A percentile compares a stretch with the other conserved stretches of the same genome.
Evolutionary conservation across 2,797 vertebrate genomes (phyloP).

Genomic region (Hippocampus kuda): DNA sequence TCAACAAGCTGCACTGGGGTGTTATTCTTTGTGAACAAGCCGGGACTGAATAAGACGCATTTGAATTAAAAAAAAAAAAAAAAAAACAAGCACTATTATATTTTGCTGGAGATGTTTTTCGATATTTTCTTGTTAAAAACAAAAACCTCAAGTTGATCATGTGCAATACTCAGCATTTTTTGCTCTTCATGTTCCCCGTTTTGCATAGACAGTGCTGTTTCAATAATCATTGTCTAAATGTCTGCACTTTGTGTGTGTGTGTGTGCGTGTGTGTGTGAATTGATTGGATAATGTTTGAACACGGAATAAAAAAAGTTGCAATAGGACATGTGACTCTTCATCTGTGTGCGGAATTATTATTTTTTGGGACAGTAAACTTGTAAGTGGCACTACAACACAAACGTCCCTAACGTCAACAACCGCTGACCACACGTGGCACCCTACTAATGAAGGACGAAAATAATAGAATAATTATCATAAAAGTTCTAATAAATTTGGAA

Average conservation of each 20-base stretch:
- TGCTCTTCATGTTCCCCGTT: slow-evolving; percentile 54
- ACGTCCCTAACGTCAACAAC: too few relatives aligned
- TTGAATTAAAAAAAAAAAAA: background rate
- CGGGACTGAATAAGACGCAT: background rate
- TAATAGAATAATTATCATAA: too few relatives aligned
- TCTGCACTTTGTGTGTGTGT: slow-evolving; percentile 44
- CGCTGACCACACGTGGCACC: too few relatives aligned
- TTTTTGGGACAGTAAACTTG: too few relatives aligned
- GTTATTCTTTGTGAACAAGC: background rate
- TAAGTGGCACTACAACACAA: too few relatives aligned
- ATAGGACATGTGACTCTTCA: background rate
- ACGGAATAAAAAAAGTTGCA: slow-evolving; percentile 43
- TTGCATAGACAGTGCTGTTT: slow-evolving; percentile 37
- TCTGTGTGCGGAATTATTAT: too few relatives aligned
- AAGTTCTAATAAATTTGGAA: too few relatives aligned
- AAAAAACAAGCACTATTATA: slow-evolving; percentile 1
- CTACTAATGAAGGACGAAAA: too few relatives aligned
- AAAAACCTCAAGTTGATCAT: slow-evolving; percentile 13
- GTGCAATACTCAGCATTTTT: slow-evolving; percentile 78
- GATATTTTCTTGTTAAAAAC: background rate
- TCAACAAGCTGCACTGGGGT: background rate
- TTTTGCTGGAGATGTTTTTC: background rate
- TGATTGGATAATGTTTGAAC: slow-evolving; percentile 30
- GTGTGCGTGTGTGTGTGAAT: background rate
- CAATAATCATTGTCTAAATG: slow-evolving; percentile 43